These are phyloP conservation scores for Drosophila varians DNA, from an alignment of 1,140 invertebrate species.

Conservation along the genomic window DNA sequence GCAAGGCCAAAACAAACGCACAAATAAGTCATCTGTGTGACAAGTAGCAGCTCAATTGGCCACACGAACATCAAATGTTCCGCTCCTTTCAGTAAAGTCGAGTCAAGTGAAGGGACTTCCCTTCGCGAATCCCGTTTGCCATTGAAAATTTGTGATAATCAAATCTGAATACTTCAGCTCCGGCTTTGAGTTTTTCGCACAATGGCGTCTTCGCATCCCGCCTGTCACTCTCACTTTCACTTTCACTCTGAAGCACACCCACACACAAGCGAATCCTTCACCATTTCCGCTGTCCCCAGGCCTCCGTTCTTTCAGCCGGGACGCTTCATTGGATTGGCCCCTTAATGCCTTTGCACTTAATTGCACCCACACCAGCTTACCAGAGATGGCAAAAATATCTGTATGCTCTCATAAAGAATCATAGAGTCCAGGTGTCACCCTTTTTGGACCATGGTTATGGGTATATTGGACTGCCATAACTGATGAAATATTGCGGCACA, in stretches of 20 bases:
- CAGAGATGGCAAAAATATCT: not conserved
- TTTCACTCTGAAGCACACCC: not conserved
- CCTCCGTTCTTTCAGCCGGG: conserved; percentile 7
- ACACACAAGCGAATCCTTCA: conserved; percentile 1
- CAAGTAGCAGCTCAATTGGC: conserved; percentile 8
- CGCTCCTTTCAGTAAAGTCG: not conserved
- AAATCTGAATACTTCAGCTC: conserved; percentile 16
- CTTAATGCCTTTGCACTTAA: conserved; percentile 48
- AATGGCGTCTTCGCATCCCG: conserved; percentile 33
- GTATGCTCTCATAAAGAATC: too few relatives aligned
- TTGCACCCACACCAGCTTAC: conserved; percentile 6
- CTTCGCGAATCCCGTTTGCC: not conserved
- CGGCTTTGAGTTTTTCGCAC: conserved; percentile 12
- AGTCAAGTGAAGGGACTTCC: not conserved
- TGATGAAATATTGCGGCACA: not conserved
- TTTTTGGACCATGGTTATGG: too few relatives aligned
- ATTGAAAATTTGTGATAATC: conserved; percentile 20
- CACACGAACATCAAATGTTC: not conserved
- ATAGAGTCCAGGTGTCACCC: too few relatives aligned
- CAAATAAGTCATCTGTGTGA: conserved; percentile 32
- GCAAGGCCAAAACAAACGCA: conserved; percentile 13
- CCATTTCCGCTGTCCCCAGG: conserved; percentile 5
- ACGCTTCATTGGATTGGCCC: conserved; percentile 44
- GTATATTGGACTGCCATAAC: too few relatives aligned
- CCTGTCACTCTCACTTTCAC: conserved; percentile 20